A percentile compares a stretch with the other conserved stretches of the same genome.
phyloP scores from a whole-genome alignment of 2,113 vertebrate genomes.

The Neolamprologus toae region DNA sequence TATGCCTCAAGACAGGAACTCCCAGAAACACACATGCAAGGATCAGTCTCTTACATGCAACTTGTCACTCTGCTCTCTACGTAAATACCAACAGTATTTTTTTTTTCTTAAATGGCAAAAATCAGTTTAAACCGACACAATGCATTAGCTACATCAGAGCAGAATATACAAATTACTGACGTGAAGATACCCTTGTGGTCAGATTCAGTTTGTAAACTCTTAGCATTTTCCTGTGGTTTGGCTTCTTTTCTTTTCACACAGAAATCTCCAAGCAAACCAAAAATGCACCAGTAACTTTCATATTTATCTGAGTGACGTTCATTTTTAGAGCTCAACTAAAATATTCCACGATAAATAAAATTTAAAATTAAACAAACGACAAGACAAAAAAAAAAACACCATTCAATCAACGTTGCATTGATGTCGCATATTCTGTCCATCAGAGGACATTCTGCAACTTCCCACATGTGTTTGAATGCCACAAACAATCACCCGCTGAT shows the following conservation, averaged over 20 bases:
- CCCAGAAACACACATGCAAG: not conserved
- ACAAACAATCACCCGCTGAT: not conserved
- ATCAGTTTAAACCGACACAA: rapidly evolving
- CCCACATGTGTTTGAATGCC: not conserved
- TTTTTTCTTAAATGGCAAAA: not conserved
- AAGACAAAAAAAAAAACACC: not conserved
- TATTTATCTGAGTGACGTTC: not conserved
- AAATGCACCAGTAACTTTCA: not conserved
- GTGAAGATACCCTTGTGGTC: not conserved
- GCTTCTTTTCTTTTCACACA: not conserved
- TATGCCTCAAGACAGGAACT: not conserved
- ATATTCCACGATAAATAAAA: not conserved
- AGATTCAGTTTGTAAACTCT: not conserved
- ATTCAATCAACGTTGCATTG: not conserved
- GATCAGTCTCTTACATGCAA: not conserved
- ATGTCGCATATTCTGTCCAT: not conserved
- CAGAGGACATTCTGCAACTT: not conserved
- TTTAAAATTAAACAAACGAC: rapidly evolving
- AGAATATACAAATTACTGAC: not conserved
- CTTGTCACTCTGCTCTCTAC: not conserved
- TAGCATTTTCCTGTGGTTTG: not conserved
- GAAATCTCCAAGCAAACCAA: not conserved
- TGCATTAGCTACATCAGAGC: not conserved
- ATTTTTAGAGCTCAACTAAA: not conserved
- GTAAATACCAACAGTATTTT: not conserved